Base-by-base conservation (phyloP, 2,113 vertebrate genomes). In the Peromyscus californicus region DNA sequence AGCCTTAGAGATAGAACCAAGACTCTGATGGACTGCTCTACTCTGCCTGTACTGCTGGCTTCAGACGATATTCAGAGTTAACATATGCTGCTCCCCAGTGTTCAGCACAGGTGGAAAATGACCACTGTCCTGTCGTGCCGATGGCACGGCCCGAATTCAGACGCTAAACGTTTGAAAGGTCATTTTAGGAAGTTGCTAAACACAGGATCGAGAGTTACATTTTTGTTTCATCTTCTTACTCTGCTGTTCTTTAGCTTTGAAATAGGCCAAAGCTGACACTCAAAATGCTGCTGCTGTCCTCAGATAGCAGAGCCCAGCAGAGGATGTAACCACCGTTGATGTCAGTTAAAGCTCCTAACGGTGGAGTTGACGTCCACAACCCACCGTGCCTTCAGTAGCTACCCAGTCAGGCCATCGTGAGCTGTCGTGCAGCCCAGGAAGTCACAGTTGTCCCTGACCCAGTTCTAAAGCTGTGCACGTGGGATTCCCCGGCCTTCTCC, bases 161-260 rank as follows among this genome's bases (percentile, higher is more conserved):
- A 76, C 5, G 42, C 57, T 90, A 57, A 89, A 67, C n/a, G 57
- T n/a, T 79, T 86, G 16, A 97, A 96, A 97, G 92, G 90, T 94
- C 94, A 94, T 80, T 80, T 93, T n/a, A 94, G 87, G 83, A 97
- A 95, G 69, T 39, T 54, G 70, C 74, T 83, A 94, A 91, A 80
- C 36, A 63, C 79, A 89, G 36, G 91, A 87, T 45, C 45, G 75
- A 93, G 65, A 65, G 75, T 92, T 91, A 63, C 93, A 39, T 88
- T 91, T 95, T 91, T 96, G 88, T 74, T 94, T 97, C 97, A 97
- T 95, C 98, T 85, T 63, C 90, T 96, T 97, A 97, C 93, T 93
- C 97, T 54, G 91, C 31, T 80, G 83, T 88, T 92, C 94, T 95
- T 93, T 89, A 94, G 90, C 96, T 93, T 96, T 88, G 63, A 96